phyloP scores from a whole-genome alignment of 2,113 vertebrate genomes.

The Thunnus thynnus region DNA sequence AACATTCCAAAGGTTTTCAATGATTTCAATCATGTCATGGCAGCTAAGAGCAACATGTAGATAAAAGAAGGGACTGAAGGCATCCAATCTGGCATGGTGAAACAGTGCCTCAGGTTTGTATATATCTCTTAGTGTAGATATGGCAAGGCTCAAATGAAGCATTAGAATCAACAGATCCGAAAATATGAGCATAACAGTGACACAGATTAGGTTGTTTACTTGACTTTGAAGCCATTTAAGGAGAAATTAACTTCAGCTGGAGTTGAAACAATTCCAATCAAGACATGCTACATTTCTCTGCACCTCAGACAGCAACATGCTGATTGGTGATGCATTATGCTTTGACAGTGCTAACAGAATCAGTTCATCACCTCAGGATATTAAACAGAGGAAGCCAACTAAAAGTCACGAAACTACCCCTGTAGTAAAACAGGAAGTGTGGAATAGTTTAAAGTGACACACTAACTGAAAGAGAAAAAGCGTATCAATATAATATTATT shows the following conservation, averaged over 20 bases:
- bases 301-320: constrained; percentile 9
- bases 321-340: constrained; percentile 25
- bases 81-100: constrained; percentile 23
- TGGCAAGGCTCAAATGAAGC: constrained; percentile 34
- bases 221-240: constrained; percentile 54
- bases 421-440: neutral
- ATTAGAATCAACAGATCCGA: constrained; percentile 23
- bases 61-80: constrained; percentile 11
- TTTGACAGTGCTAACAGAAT: constrained; percentile 9
- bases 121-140: constrained; percentile 20
- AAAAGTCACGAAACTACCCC: neutral
- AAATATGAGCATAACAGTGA: constrained; percentile 52
- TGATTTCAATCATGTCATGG: constrained; percentile 1
- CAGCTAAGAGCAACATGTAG: constrained; percentile 23
- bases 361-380: constrained; percentile 12
- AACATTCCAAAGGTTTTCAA: neutral
- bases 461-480: neutral
- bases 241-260: constrained; percentile 34
- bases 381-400: neutral
- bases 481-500: neutral
- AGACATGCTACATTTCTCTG: neutral
- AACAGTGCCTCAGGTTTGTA: constrained; percentile 43
- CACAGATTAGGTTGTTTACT: constrained; percentile 46
- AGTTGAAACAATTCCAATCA: constrained; percentile 19
- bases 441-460: neutral